Evolutionary conservation across 2,797 vertebrate species (phyloP), one percentile per base, ranked within the genome.

Genomic region (Enteromius radiatus): DNA sequence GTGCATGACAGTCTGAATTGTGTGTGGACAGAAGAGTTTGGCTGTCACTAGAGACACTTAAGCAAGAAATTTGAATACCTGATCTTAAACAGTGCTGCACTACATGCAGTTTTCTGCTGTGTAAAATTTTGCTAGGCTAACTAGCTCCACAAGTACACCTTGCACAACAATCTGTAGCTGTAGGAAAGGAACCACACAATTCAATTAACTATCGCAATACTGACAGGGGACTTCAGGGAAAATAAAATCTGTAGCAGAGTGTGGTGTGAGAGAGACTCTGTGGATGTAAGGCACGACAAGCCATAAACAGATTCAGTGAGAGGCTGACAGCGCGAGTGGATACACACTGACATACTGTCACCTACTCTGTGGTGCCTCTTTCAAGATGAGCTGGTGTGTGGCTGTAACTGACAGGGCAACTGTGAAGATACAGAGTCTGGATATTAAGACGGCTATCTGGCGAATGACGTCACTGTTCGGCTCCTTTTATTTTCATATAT

Each of bases 291-390:
- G 56, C 38, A 26, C 9, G 69, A 73, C 69, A 61, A 47, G 52
- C 64, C 74, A 65, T 71, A 80, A 83, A 83, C 31, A 65, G 74
- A 81, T 54, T 71, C 76, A 65, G 17, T 71, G 80, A 69, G 28
- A 71, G 23, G 68, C 69, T 47, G 80, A 75, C 74, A 65, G 56
- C 5, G 17, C 0, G 23, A 70, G 67, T 26, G 41, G 19, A 75
- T 61, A 43, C 84, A 83, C 77, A 86, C 69, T 80, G 84, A 75
- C 84, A 76, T 67, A 76, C 70, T 75, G 54, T 83, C 82, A 81
- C 54, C 75, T 75, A 84, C 70, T 68, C 81, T 65, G 54, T 41
- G 52, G 56, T 49, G 49, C 59, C 28, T 76, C 33, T 78, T 76
- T 69, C 41, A 45, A 56, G 80, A 84, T 43, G 67, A 83, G 77